These are phyloP conservation scores for Silurus meridionalis DNA, from an alignment of 2,113 vertebrate genomes.

Conservation along the genomic window DNA sequence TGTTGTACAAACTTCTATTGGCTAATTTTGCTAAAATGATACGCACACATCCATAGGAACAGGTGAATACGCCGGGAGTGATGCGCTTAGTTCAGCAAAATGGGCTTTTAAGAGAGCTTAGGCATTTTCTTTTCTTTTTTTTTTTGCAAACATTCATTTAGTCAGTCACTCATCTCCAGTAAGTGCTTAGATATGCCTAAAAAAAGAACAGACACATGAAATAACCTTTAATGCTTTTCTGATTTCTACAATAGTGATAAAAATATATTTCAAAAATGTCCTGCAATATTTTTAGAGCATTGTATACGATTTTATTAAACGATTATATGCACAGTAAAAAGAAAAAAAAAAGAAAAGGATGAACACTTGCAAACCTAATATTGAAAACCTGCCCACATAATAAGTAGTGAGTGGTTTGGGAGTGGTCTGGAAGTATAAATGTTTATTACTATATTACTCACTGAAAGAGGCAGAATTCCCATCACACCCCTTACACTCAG, in stretches of 20 bases:
- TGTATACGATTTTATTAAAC: not conserved
- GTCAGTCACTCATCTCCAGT: not conserved
- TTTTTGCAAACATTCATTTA: not conserved
- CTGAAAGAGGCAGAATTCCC: not conserved
- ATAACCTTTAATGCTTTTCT: not conserved
- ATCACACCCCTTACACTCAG: not conserved
- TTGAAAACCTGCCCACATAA: not conserved
- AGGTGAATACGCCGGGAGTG: not conserved
- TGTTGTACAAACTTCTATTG: not conserved
- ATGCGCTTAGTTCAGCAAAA: not conserved
- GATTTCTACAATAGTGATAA: not conserved
- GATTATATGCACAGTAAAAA: not conserved
- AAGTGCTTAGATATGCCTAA: not conserved
- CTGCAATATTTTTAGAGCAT: not conserved
- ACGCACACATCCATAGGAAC: not conserved
- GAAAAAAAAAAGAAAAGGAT: not conserved
- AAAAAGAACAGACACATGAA: not conserved
- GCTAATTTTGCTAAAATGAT: not conserved
- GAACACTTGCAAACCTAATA: not conserved
- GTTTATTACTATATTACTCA: not conserved
- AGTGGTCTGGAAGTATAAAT: not conserved
- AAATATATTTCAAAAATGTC: not conserved
- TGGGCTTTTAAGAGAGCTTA: not conserved
- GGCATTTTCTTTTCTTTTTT: not conserved
- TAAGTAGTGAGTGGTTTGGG: not conserved